These are phyloP conservation scores for Melanotus villosus DNA, from an alignment of 2,888 invertebrate species.

Conservation along the genomic window DNA sequence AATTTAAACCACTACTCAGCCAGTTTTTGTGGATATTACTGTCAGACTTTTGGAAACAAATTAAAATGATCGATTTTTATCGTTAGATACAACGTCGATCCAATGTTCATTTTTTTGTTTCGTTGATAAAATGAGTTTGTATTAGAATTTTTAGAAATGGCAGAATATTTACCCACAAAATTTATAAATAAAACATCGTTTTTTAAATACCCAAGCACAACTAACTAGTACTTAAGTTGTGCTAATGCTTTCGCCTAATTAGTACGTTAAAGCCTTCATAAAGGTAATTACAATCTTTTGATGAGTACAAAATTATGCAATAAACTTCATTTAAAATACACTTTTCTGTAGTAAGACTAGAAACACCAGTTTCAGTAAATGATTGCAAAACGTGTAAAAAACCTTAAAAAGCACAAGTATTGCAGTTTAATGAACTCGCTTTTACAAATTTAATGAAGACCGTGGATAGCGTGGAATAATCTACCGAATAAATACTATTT, in stretches of 20 bases:
- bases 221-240: background rate
- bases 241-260: background rate
- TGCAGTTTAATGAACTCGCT: slow-evolving; percentile 43
- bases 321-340: slow-evolving; percentile 32
- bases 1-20: too few species aligned
- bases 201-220: too few species aligned
- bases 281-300: slow-evolving; percentile 25
- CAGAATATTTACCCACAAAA: too few species aligned
- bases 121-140: too few species aligned
- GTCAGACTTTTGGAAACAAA: too few species aligned
- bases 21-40: too few species aligned
- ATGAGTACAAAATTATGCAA: slow-evolving; percentile 33
- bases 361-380: slow-evolving; percentile 42
- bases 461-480: slow-evolving; percentile 9
- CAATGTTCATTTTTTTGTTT: too few species aligned
- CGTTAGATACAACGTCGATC: too few species aligned
- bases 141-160: too few species aligned
- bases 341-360: slow-evolving; percentile 36
- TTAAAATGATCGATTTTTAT: too few species aligned
- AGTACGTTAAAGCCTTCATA: background rate
- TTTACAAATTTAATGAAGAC: slow-evolving; percentile 28
- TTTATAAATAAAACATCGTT: too few species aligned
- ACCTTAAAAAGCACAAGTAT: slow-evolving; percentile 31
- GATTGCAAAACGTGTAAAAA: slow-evolving; percentile 31
- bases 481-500: slow-evolving; percentile 11